phyloP scores from a whole-genome alignment of 1,140 invertebrate species.

The Eupristina koningsbergeri region DNA sequence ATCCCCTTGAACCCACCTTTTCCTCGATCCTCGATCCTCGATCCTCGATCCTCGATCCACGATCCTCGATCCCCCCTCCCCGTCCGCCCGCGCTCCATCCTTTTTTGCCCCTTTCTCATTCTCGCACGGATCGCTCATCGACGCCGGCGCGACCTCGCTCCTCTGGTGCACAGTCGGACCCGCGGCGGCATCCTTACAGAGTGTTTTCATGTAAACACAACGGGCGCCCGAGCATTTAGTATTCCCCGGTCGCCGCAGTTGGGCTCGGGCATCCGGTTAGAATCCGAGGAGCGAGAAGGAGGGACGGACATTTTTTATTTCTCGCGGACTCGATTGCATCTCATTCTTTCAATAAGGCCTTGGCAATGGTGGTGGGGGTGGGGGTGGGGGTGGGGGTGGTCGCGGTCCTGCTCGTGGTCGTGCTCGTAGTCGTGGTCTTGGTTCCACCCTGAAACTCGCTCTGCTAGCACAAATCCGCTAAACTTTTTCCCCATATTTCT shows the following conservation, averaged over 20 bases:
- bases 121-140: conserved; percentile 51
- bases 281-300: conserved; percentile 53
- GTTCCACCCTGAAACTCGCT: conserved; percentile 35
- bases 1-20: conserved; percentile 57
- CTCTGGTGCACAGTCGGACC: conserved; percentile 45
- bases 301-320: conserved; percentile 20
- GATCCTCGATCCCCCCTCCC: conserved; percentile 27
- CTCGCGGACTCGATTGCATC: conserved; percentile 59
- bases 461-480: conserved; percentile 35
- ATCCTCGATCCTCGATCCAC: neutral
- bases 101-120: conserved; percentile 45
- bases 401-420: neutral
- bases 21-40: conserved; percentile 31
- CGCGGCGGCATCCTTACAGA: conserved; percentile 57
- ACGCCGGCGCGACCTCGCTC: conserved; percentile 42
- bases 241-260: conserved; percentile 64
- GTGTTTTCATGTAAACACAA: conserved; percentile 66
- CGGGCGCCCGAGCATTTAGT: conserved; percentile 62
- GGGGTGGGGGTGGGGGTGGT: too few relatives aligned
- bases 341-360: conserved; percentile 61
- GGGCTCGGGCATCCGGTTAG: conserved; percentile 66
- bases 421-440: neutral
- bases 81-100: neutral
- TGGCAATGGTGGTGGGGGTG: too few relatives aligned
- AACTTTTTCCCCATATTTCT: neutral